Evolutionary conservation across 1,140 invertebrate genomes (phyloP).

Genomic region (Papilio dardanus): DNA sequence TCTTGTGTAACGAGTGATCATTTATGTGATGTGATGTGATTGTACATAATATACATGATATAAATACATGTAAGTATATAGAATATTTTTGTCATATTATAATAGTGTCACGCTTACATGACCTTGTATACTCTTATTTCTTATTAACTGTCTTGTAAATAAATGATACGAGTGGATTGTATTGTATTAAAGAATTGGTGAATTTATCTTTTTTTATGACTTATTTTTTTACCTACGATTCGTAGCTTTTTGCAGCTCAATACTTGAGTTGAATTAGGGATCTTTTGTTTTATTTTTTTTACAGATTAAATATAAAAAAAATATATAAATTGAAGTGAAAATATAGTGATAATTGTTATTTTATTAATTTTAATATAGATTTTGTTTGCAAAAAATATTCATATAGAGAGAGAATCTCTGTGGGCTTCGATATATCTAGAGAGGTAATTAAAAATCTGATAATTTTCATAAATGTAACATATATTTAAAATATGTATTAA

Average conservation of each 20-base stretch:
- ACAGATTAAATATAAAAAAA: too few species aligned
- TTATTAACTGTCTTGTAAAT: constrained; percentile 5
- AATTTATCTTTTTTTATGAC: background rate
- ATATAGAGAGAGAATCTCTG: too few species aligned
- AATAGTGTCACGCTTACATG: background rate
- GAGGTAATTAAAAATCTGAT: too few species aligned
- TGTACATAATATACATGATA: background rate
- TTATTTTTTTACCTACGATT: background rate
- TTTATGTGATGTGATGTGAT: constrained; percentile 14
- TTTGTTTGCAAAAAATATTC: too few species aligned
- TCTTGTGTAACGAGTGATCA: constrained; percentile 14
- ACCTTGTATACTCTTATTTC: background rate
- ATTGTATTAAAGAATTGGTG: background rate
- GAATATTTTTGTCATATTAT: background rate
- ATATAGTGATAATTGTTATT: too few species aligned
- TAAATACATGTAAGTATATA: background rate
- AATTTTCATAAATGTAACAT: too few species aligned
- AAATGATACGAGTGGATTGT: background rate
- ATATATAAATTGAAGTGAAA: too few species aligned
- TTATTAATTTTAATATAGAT: too few species aligned
- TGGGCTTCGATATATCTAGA: too few species aligned
- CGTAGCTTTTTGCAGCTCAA: background rate
- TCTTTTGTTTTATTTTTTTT: too few species aligned
- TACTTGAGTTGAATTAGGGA: background rate
- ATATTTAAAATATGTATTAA: too few species aligned